These are phyloP conservation scores for Caenorhabditis afra DNA, from an alignment of 2,888 invertebrate genomes.

Conservation along the genomic window DNA sequence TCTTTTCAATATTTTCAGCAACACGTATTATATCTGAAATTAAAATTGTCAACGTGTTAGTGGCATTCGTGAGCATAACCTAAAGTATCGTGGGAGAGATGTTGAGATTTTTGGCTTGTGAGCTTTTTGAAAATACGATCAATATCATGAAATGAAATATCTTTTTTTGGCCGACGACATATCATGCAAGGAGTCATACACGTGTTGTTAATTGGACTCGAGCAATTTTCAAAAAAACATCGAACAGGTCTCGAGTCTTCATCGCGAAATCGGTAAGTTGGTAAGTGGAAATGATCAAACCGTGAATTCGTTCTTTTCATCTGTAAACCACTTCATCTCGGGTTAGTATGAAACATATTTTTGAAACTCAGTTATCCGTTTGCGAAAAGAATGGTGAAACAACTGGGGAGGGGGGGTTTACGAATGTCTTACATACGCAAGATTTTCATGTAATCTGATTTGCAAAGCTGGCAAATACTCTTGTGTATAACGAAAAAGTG, in stretches of 20 bases:
- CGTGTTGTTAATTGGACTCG: neutral
- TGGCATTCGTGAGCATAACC: neutral
- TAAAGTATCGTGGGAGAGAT: neutral
- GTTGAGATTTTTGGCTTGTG: neutral
- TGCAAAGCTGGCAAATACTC: too few species aligned
- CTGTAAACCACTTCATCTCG: neutral
- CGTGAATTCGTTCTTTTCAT: slow-evolving; percentile 7
- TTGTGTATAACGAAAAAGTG: too few species aligned
- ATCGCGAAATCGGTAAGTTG: slow-evolving; percentile 69
- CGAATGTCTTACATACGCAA: too few species aligned
- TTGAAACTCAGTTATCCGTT: too few species aligned
- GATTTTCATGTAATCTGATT: too few species aligned
- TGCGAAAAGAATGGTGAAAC: too few species aligned
- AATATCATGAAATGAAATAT: slow-evolving; percentile 61
- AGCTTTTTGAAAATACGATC: slow-evolving; percentile 62
- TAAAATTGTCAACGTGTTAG: neutral
- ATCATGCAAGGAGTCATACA: slow-evolving; percentile 60
- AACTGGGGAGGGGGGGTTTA: too few species aligned
- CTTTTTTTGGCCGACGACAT: slow-evolving; percentile 62
- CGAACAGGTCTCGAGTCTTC: slow-evolving; percentile 67
- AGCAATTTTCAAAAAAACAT: slow-evolving; percentile 28
- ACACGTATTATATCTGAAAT: slow-evolving; percentile 65
- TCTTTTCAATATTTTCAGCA: slow-evolving; percentile 68
- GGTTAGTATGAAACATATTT: too few species aligned
- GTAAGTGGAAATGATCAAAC: slow-evolving; percentile 71